A percentile compares a stretch with the other conserved stretches of the same genome.
These are phyloP conservation scores for Pygmarrhopalites habei DNA, from an alignment of 1,140 invertebrate species.

Conservation along the genomic window DNA sequence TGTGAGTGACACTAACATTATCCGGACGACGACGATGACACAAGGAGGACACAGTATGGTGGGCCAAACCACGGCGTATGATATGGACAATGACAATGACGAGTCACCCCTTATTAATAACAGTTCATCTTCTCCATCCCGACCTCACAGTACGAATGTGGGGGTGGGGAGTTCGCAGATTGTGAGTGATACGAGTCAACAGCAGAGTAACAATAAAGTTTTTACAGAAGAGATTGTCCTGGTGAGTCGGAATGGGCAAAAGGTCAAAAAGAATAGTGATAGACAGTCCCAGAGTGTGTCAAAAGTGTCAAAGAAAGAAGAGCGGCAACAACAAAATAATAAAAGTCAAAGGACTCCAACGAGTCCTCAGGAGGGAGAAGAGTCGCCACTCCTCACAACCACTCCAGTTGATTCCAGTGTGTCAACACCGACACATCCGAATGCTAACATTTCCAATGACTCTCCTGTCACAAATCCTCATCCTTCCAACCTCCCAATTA, in stretches of 20 bases:
- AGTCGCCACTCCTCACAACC: conserved; percentile 17
- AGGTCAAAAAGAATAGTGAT: background rate
- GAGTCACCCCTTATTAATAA: background rate
- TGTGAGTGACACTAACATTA: background rate
- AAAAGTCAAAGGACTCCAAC: conserved; percentile 1
- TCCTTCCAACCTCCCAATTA: conserved; percentile 43
- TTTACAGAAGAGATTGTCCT: conserved; percentile 29
- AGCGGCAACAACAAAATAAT: background rate
- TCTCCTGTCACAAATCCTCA: conserved; percentile 36
- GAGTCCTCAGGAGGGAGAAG: conserved; percentile 21
- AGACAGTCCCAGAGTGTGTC: background rate
- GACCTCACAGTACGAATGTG: too few species aligned
- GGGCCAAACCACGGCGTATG: too few species aligned
- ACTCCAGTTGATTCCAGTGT: conserved; percentile 1
- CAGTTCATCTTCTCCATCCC: background rate
- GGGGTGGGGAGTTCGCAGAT: too few species aligned
- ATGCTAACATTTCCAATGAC: conserved; percentile 34
- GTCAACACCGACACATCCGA: conserved; percentile 10
- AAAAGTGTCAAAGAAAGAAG: conserved; percentile 6
- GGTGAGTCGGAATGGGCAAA: background rate
- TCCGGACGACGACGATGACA: conserved; percentile 2
- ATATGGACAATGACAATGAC: conserved; percentile 8
- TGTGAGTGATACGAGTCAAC: conserved; percentile 18
- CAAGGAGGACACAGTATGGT: too few species aligned
- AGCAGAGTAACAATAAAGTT: conserved; percentile 19